phyloP scores from a whole-genome alignment of 1,140 invertebrate species.

The Tigriopus japonicus region DNA sequence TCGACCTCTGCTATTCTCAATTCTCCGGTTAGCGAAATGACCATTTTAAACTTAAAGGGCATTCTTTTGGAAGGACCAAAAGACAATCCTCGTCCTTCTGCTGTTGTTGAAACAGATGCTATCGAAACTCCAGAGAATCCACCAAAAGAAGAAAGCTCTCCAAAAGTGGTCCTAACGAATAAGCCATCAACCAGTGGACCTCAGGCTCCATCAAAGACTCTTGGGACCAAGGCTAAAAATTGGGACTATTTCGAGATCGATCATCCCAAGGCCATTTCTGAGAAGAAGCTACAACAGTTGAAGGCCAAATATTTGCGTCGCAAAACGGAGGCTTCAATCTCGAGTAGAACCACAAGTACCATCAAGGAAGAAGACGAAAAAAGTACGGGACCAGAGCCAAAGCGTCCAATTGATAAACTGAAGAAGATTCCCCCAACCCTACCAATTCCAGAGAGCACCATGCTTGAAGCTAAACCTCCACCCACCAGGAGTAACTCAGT shows the following conservation, averaged over 20 bases:
- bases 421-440: not conserved
- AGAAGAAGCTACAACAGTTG: slow-evolving; percentile 2
- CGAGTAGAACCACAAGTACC: not conserved
- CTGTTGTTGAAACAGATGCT: no score
- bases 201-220: no score
- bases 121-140: no score
- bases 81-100: no score
- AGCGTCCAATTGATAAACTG: not conserved
- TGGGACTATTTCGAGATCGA: slow-evolving; percentile 12
- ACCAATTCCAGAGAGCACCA: no score
- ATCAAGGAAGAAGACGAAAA: not conserved
- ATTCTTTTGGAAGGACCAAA: no score
- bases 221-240: not conserved
- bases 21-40: no score
- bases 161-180: no score
- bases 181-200: no score
- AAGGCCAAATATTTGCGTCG: not conserved
- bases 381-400: not conserved
- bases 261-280: slow-evolving; percentile 10
- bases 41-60: no score
- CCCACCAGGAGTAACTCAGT: not conserved
- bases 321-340: not conserved
- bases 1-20: not conserved
- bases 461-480: not conserved
- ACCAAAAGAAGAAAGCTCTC: no score